phyloP scores from a whole-genome alignment of 2,797 vertebrate genomes.

The Myotis daubentonii region DNA sequence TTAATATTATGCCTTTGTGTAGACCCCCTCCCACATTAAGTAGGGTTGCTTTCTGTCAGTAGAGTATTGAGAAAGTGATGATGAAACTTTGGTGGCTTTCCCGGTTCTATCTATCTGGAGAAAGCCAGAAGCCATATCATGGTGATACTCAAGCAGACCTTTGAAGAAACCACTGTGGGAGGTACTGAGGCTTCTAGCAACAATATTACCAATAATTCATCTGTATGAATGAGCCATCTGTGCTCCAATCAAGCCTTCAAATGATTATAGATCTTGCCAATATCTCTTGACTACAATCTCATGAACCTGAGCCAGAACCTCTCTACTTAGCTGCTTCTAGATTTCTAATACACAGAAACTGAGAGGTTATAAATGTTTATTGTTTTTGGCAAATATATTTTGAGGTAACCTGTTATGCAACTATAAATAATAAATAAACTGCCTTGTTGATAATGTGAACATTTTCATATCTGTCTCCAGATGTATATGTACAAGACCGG shows the following conservation, averaged over 20 bases:
- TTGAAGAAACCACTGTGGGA: background rate
- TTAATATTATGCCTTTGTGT: background rate
- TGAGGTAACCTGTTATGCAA: background rate
- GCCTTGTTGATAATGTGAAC: background rate
- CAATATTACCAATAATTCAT: background rate
- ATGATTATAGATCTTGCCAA: background rate
- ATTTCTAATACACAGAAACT: conserved; percentile 12
- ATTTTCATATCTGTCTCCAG: background rate
- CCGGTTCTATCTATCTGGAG: background rate
- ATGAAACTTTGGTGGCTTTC: background rate
- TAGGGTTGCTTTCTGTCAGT: background rate
- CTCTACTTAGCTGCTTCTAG: background rate
- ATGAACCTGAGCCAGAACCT: background rate
- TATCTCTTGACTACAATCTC: background rate
- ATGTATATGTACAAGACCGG: background rate
- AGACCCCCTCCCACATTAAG: background rate
- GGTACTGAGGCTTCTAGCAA: background rate
- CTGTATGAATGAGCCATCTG: background rate
- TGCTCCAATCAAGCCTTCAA: background rate
- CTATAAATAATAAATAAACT: background rate
- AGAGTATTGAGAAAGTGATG: background rate
- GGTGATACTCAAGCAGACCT: background rate
- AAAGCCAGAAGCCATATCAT: background rate
- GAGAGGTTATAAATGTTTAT: background rate
- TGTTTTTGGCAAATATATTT: background rate